Percentiles rank a stretch among this genome's conserved stretches.
These are phyloP conservation scores for Aselliscus stoliczkanus DNA, from an alignment of 2,797 vertebrate genomes.

Conservation along the genomic window DNA sequence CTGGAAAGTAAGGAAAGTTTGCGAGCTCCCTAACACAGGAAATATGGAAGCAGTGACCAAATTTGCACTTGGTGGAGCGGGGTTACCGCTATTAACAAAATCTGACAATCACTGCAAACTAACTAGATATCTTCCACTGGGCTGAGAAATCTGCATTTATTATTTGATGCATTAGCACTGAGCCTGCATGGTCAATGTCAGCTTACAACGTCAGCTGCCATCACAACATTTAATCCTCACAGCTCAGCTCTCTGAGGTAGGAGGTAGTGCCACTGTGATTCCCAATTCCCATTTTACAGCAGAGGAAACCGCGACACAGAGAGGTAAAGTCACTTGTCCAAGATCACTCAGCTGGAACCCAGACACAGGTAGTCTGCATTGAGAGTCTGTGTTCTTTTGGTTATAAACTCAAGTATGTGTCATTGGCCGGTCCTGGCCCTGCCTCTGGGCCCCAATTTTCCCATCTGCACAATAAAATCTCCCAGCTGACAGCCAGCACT, in stretches of 20 bases:
- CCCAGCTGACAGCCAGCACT: background rate
- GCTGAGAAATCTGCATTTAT: background rate
- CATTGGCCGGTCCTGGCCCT: background rate
- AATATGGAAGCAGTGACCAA: background rate
- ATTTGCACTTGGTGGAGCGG: background rate
- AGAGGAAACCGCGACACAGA: background rate
- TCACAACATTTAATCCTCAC: background rate
- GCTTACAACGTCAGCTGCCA: background rate
- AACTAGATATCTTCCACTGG: background rate
- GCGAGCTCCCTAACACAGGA: background rate
- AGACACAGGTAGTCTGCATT: background rate
- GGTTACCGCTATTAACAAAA: background rate
- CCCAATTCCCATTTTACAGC: background rate
- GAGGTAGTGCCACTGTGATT: background rate
- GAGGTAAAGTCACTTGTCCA: background rate
- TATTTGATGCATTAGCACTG: accelerated
- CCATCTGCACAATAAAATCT: background rate
- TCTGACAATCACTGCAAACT: background rate
- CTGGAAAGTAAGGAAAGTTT: background rate
- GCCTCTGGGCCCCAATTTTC: background rate
- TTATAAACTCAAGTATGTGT: background rate
- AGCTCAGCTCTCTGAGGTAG: background rate
- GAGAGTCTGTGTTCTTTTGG: background rate
- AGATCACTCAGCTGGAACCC: background rate
- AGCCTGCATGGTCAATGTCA: background rate